Base-by-base conservation (phyloP, 2,113 vertebrate genomes). In the Xenopus laevis region DNA sequence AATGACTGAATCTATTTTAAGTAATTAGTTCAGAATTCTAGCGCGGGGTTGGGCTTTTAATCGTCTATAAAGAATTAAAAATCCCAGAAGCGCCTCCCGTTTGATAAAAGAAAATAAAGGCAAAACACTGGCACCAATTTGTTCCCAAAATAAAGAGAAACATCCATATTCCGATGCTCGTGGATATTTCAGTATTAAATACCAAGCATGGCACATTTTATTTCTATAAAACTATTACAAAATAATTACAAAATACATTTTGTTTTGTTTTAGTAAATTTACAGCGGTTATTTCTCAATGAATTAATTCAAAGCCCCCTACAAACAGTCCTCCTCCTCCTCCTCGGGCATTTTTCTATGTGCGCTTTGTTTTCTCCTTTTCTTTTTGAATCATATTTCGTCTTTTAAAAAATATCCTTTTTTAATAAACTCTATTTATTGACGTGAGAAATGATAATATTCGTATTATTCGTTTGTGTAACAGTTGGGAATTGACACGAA, bases 221-320 rank as follows among this genome's bases (percentile, higher is more conserved):
- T 95, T 94, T 95, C 95, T 98, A 97, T 95, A 98, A 99, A 99
- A 98, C 94, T 98, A 96, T 95, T 98, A 99, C 96, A 98, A 99
- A 98, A 96, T 96, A 40, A 97, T 96, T 95, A 93, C 96, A 96
- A 98, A 98, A 97, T 95, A 98, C 94, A 40, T 50, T 27, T 27
- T 27, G 23, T 27, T 27, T 27, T 27, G 23, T 27, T 50, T 99
- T 96, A 99, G 96, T 97, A 96, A 93, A 97, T 98, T 94, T 97
- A 98, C 95, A 98, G 84, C 92, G 92, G 95, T 96, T 95, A 93
- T 92, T 93, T 87, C 82, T 95, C 94, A 90, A 91, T 97, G 95
- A 93, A 94, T 95, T 95, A 91, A 96, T 94, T 89, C 91, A 92
- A 94, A 97, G 94, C 87, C 86, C 88, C 89, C 89, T 90, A 94